Evolutionary conservation across 1,140 invertebrate genomes (phyloP).

Genomic region (Drosophila sproati): DNA sequence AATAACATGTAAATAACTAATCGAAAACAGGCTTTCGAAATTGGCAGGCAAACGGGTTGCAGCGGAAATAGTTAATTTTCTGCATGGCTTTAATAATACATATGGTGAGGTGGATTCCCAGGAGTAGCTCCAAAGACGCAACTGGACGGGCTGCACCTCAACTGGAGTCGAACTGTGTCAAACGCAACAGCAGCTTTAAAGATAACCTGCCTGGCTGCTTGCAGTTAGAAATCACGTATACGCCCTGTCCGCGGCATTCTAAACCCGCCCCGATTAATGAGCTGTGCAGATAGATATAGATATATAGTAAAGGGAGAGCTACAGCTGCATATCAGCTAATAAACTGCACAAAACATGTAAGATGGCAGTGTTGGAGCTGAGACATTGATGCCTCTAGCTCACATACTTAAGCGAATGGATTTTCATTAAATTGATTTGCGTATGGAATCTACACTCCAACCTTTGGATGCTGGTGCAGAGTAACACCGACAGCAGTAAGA

Average conservation of each 20-base stretch:
- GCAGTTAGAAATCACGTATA: slow-evolving; percentile 43
- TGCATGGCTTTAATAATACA: slow-evolving; percentile 34
- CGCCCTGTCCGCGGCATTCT: slow-evolving; percentile 36
- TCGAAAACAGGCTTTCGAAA: slow-evolving; percentile 48
- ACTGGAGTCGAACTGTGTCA: slow-evolving; percentile 14
- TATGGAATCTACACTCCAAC: too few species aligned
- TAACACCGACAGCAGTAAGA: neutral
- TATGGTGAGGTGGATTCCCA: neutral
- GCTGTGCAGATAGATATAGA: neutral
- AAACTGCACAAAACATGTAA: neutral
- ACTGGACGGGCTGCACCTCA: neutral
- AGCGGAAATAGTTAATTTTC: slow-evolving; percentile 52
- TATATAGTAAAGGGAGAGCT: neutral
- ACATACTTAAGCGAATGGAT: too few species aligned
- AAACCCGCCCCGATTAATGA: slow-evolving; percentile 22
- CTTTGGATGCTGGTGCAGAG: neutral
- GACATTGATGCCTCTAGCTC: too few species aligned
- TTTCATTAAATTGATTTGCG: too few species aligned
- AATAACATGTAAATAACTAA: slow-evolving; percentile 52
- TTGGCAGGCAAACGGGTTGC: slow-evolving; percentile 42
- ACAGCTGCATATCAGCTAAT: neutral
- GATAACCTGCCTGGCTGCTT: slow-evolving; percentile 3
- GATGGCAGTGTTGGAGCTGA: too few species aligned
- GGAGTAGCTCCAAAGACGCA: neutral
- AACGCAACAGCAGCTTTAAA: neutral